A percentile compares a stretch with the other conserved stretches of the same genome.
Conservation (phyloP, 2,797 vertebrate species). For the Scarus forsteni region DNA sequence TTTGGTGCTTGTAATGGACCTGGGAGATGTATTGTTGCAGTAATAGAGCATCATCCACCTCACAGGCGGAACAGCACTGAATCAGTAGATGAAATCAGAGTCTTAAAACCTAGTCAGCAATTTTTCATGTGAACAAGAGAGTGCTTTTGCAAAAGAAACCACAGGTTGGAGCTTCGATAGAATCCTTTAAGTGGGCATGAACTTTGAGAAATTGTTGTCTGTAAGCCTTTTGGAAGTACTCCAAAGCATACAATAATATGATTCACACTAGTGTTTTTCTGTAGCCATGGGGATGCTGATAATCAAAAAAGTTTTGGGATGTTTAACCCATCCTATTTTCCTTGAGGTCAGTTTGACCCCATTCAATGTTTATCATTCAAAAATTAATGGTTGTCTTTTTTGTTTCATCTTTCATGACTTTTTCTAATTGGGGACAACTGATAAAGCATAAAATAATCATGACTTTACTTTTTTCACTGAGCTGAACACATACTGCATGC, state of each 20-base stretch:
- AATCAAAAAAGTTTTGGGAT: background rate
- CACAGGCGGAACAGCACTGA: slow-evolving; percentile 24
- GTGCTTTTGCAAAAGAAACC: background rate
- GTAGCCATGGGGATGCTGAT: background rate
- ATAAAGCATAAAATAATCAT: no score
- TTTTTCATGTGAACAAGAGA: slow-evolving; percentile 7
- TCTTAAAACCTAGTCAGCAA: background rate
- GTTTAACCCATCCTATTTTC: no score
- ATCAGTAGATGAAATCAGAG: background rate
- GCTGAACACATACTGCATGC: no score
- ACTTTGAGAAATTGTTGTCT: background rate
- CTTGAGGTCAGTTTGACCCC: no score
- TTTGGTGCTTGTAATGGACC: slow-evolving; percentile 32
- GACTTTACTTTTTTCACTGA: no score
- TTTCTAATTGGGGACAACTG: no score
- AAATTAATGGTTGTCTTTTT: no score
- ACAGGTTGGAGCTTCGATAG: background rate
- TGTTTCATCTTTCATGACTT: no score
- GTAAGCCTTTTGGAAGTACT: background rate
- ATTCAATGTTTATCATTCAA: no score
- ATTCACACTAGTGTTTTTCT: background rate
- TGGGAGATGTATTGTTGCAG: slow-evolving; percentile 23
- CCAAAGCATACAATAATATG: background rate
- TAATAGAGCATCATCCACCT: slow-evolving; percentile 26
- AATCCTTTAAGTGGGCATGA: background rate